phyloP scores from a whole-genome alignment of 2,888 invertebrate genomes.

The Tiphia femorata region DNA sequence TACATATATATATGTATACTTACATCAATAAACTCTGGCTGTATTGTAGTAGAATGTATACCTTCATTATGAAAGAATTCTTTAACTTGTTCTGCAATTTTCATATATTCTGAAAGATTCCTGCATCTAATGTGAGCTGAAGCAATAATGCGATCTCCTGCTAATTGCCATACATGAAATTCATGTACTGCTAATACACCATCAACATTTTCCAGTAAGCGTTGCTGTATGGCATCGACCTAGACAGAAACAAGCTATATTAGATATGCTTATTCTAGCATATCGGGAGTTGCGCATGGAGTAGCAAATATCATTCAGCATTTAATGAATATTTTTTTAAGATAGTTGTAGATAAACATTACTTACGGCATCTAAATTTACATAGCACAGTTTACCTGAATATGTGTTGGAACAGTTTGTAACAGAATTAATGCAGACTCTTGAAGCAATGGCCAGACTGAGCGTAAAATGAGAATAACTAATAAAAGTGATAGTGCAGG shows the following conservation, averaged over 20 bases:
- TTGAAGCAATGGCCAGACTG: conserved; percentile 91
- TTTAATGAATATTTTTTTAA: not conserved
- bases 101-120: conserved; percentile 96
- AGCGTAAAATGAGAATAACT: conserved; percentile 87
- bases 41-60: conserved; percentile 98
- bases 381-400: conserved; percentile 77
- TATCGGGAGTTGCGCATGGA: not conserved
- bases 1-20: conserved; percentile 56
- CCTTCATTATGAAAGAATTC: conserved; percentile 98
- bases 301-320: too few relatives aligned
- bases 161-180: conserved; percentile 98
- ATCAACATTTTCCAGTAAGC: conserved; percentile 89
- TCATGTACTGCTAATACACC: conserved; percentile 97
- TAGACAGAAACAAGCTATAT: conserved; percentile 50
- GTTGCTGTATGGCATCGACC: conserved; percentile 91
- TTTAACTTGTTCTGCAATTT: conserved; percentile 95
- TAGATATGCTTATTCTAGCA: not conserved
- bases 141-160: conserved; percentile 96
- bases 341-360: too few relatives aligned
- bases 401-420: conserved; percentile 98
- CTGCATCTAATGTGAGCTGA: conserved; percentile 97
- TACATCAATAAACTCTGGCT: conserved; percentile 95
- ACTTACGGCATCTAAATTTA: too few relatives aligned
- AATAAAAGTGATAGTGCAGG: conserved; percentile 93
- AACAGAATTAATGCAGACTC: conserved; percentile 95